Percentiles rank a stretch among this genome's conserved stretches.
Evolutionary conservation across 2,113 vertebrate genomes (phyloP).

Genomic region (Microtus ochrogaster): DNA sequence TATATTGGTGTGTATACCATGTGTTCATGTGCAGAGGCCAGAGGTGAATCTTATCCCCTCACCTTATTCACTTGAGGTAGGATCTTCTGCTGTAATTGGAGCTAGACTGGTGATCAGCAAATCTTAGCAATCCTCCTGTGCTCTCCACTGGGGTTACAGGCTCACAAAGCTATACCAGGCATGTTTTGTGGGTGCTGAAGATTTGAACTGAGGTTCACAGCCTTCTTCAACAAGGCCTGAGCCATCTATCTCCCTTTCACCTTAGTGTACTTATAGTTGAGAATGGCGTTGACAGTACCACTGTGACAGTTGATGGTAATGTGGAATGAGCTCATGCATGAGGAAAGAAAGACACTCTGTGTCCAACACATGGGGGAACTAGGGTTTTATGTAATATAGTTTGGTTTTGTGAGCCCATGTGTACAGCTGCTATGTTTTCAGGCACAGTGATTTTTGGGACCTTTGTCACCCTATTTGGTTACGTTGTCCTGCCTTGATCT

Average conservation of each 20-base stretch:
- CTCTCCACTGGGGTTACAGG: too few species aligned
- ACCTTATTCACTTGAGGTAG: background rate
- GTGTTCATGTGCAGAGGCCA: background rate
- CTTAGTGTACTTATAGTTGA: background rate
- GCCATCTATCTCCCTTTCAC: background rate
- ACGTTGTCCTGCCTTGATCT: background rate
- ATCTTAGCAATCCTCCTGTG: background rate
- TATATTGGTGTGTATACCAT: background rate
- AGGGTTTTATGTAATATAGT: background rate
- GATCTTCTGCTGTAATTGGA: background rate
- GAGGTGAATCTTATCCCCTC: background rate
- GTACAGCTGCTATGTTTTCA: background rate
- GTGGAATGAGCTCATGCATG: background rate
- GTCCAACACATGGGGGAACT: background rate
- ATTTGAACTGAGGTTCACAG: background rate
- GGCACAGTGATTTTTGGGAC: accelerated
- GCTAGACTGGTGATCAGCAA: background rate
- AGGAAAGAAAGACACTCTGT: background rate
- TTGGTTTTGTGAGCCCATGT: background rate
- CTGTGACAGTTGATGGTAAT: background rate
- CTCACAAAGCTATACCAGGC: background rate
- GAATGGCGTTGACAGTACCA: background rate
- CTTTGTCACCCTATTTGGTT: background rate
- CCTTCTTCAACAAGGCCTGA: background rate
- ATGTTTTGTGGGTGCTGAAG: too few species aligned